Percentiles rank a stretch among this genome's conserved stretches.
These are phyloP conservation scores for Ammospiza maritima DNA, from an alignment of 2,797 vertebrate genomes.

Conservation along the genomic window DNA sequence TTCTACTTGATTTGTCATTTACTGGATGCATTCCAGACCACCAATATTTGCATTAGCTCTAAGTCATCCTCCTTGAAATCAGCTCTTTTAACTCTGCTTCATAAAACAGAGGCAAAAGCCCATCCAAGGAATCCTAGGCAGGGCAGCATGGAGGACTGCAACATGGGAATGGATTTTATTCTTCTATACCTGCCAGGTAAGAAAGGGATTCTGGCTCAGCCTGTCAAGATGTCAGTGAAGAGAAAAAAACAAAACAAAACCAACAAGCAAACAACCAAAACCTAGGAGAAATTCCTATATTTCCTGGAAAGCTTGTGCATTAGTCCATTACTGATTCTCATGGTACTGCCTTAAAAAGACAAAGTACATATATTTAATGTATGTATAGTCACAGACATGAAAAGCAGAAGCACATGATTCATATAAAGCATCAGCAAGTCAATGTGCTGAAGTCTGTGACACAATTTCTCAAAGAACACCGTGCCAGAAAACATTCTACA, in stretches of 20 bases:
- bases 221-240: background rate
- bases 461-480: background rate
- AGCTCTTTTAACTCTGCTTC: background rate
- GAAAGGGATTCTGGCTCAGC: conserved; percentile 2
- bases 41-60: background rate
- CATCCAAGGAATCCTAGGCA: background rate
- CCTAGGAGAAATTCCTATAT: background rate
- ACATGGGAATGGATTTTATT: background rate
- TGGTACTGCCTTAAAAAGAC: conserved; percentile 6
- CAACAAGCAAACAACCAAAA: background rate
- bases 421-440: conserved; percentile 16
- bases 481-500: background rate
- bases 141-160: background rate
- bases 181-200: background rate
- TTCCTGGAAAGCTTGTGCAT: background rate
- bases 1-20: conserved; percentile 8
- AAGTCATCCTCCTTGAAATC: background rate
- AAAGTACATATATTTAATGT: background rate
- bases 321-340: background rate
- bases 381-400: background rate
- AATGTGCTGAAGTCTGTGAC: conserved; percentile 17
- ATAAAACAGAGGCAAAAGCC: background rate
- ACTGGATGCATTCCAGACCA: background rate
- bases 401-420: conserved; percentile 26
- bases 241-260: background rate